Evolutionary conservation across 2,113 vertebrate species (phyloP).

Genomic region (Speoplatyrhinus poulsoni): DNA sequence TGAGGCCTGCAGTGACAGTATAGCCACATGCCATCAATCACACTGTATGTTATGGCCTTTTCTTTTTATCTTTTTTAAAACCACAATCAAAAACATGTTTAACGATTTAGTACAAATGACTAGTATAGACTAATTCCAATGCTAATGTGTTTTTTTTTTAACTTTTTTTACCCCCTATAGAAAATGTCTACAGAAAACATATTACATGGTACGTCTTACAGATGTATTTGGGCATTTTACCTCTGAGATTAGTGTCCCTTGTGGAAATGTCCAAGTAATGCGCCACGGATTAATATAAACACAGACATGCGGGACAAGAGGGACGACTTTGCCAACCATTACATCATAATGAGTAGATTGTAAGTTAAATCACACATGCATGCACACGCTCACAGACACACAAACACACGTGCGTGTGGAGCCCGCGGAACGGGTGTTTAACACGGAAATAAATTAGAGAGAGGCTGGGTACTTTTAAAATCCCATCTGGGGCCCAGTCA

Average conservation of each 20-base stretch:
- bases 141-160: not conserved
- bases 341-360: not conserved
- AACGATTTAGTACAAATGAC: slow-evolving; percentile 2
- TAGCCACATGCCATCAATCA: slow-evolving; percentile 43
- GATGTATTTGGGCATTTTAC: slow-evolving; percentile 14
- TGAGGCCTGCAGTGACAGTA: slow-evolving; percentile 31
- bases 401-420: slow-evolving; percentile 26
- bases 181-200: slow-evolving; percentile 17
- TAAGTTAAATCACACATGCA: not conserved
- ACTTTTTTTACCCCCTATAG: slow-evolving; percentile 1
- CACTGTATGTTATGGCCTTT: slow-evolving; percentile 1
- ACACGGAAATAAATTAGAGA: slow-evolving; percentile 68
- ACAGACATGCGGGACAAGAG: slow-evolving; percentile 15
- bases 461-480: slow-evolving; percentile 64
- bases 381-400: slow-evolving; percentile 2
- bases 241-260: slow-evolving; percentile 9
- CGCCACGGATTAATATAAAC: slow-evolving; percentile 34
- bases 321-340: not conserved
- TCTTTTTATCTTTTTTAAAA: not conserved
- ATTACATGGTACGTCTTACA: slow-evolving; percentile 17
- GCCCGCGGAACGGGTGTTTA: slow-evolving; percentile 50
- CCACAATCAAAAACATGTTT: slow-evolving; percentile 15
- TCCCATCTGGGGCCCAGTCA: slow-evolving; percentile 67
- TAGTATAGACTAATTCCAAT: not conserved
- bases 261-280: slow-evolving; percentile 17